Evolutionary conservation across 2,888 invertebrate genomes (phyloP).

Genomic region (Drosophila melanocephala): DNA sequence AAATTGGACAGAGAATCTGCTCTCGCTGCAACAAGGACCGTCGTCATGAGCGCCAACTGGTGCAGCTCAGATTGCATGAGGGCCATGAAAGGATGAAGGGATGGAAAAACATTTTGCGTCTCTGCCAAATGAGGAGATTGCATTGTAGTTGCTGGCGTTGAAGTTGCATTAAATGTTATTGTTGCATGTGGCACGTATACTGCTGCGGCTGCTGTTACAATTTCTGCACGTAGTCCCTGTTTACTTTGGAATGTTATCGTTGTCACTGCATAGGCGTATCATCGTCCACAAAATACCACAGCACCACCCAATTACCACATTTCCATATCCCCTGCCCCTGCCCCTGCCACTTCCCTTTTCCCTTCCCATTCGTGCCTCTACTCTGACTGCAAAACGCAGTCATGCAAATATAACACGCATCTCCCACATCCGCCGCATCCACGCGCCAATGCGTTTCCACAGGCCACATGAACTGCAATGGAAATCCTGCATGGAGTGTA

Average conservation of each 20-base stretch:
- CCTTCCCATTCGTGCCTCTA: background rate
- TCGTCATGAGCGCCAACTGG: conserved; percentile 5
- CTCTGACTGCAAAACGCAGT: conserved; percentile 67
- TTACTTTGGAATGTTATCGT: conserved; percentile 61
- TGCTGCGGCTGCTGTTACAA: conserved; percentile 13
- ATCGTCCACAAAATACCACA: conserved; percentile 29
- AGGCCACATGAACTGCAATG: conserved; percentile 29
- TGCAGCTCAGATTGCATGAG: conserved; percentile 47
- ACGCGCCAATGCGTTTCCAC: conserved; percentile 27
- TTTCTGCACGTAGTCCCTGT: conserved; percentile 49
- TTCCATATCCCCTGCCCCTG: too few species aligned
- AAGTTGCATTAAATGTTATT: conserved; percentile 59
- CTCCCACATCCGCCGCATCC: conserved; percentile 34
- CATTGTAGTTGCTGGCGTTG: conserved; percentile 38
- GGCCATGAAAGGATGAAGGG: background rate
- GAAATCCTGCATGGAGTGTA: conserved; percentile 1
- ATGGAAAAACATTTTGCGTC: conserved; percentile 34
- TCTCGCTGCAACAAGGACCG: background rate
- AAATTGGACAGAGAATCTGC: conserved; percentile 35
- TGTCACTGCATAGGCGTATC: conserved; percentile 52
- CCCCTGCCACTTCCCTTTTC: background rate
- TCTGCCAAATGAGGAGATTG: conserved; percentile 62
- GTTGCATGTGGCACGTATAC: conserved; percentile 68
- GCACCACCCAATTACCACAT: conserved; percentile 1
- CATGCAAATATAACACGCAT: conserved; percentile 76